Evolutionary conservation across 2,797 vertebrate species (phyloP), one percentile per base, ranked within the genome.

Genomic region (Acanthornis magna): DNA sequence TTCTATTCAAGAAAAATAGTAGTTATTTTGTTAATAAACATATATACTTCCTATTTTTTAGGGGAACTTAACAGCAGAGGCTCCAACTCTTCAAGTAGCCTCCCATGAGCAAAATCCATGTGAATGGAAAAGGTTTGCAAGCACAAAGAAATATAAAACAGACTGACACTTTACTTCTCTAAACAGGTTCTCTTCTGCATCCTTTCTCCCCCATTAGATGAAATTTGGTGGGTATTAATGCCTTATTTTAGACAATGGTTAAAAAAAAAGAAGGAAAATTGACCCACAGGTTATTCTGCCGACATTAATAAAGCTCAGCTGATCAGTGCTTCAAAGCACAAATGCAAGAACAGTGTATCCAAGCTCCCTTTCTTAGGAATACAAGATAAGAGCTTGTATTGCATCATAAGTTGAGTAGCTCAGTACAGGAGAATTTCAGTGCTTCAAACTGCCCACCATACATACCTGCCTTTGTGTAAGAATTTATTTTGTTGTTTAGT

Each of bases 401-500:
- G 60, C 51, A 53, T 42, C 29, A 2, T 34, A 25, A 1, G 1
- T 25, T 63, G 51, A 68, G 4, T 58, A 85, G 36, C 38, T 66
- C 58, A 54, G 27, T 51, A 54, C 4, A 55, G 34, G 29, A 36
- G 11, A 62, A 71, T 50, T 62, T 26, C 23, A 36, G 40, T 34
- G 27, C 29, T 51, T 81, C 34, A 42, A 47, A 61, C 5, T 1
- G 1, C 16, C 13, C 36, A 40, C 53, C 7, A 86, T 53, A 95
- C 97, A 34, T 93, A 98, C 98, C 98, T 65, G 98, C 61, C 87
- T 98, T 98, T 10, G 98, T 97, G 62, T 97, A 98, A n/a, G 97
- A 97, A 95, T 98, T 99, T 73, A 99, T 98, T 94, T 99, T 99
- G 96, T 98, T 98, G 98, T 99, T 99, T 63, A 99, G 98, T 88